Evolutionary conservation across 2,888 invertebrate genomes (phyloP).

Genomic region (Odontocolon sp.): DNA sequence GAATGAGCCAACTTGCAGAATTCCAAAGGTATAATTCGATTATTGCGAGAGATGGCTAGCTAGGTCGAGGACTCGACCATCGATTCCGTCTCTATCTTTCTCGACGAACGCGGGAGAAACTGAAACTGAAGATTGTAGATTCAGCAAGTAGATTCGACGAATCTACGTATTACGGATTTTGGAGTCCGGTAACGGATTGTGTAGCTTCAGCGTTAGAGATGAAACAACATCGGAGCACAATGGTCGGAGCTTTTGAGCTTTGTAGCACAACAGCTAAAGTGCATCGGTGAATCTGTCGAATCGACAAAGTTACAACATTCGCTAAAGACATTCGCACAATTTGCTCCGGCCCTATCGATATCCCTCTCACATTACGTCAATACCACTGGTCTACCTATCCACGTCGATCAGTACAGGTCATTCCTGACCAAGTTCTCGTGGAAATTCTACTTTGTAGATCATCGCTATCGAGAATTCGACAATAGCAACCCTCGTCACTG

Average conservation of each 20-base stretch:
- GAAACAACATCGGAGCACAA: conserved; percentile 25
- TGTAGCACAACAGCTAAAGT: not conserved
- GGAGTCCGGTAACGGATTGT: conserved; percentile 45
- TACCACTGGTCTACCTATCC: not conserved
- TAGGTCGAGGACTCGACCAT: no score
- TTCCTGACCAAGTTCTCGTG: conserved; percentile 48
- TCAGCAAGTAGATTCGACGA: conserved; percentile 41
- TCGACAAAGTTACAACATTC: not conserved
- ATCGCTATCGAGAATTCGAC: not conserved
- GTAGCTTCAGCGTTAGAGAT: conserved; percentile 15
- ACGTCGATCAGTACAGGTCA: not conserved
- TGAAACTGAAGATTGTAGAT: conserved; percentile 14
- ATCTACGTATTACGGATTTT: conserved; percentile 30
- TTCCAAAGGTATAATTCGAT: no score
- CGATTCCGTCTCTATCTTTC: not conserved
- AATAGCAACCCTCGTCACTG: not conserved
- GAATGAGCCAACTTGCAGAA: no score
- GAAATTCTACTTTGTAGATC: conserved; percentile 5
- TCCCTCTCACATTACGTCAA: not conserved
- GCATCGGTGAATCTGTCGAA: not conserved
- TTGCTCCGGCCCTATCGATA: not conserved
- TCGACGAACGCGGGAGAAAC: not conserved
- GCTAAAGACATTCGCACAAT: conserved; percentile 9
- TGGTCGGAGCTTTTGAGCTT: conserved; percentile 11
- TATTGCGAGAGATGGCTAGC: no score